Evolutionary conservation across 92 coral and sea anemone genomes (phyloP).

Genomic region (Hydrozoanthus gracilis): DNA sequence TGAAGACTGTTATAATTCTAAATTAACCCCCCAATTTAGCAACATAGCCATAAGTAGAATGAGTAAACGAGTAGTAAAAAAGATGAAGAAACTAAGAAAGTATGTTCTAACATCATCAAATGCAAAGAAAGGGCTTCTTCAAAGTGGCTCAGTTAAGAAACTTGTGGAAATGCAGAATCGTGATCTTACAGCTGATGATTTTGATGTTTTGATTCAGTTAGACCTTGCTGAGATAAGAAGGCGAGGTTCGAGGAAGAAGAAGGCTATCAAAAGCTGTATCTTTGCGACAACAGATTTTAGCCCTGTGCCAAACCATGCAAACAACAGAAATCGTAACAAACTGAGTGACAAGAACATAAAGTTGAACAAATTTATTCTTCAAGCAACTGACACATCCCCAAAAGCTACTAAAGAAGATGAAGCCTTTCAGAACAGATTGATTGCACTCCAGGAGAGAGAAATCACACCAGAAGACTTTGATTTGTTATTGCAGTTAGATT

Average conservation of each 20-base stretch:
- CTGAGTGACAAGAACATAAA: background rate
- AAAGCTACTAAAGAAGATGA: constrained; percentile 36
- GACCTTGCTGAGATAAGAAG: constrained; percentile 50
- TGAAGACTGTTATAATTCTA: background rate
- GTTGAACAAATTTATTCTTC: constrained; percentile 43
- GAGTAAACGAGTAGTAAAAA: constrained; percentile 17
- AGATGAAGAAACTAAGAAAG: constrained; percentile 23
- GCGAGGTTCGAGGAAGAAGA: constrained; percentile 17
- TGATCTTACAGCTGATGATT: constrained; percentile 91
- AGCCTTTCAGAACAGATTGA: constrained; percentile 39
- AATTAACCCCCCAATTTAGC: background rate
- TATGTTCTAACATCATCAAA: constrained; percentile 30
- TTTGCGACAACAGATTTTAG: background rate
- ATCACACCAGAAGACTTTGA: constrained; percentile 96
- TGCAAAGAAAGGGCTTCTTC: constrained; percentile 38
- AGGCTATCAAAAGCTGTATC: background rate
- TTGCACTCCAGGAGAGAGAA: constrained; percentile 80
- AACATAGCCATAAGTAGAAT: background rate
- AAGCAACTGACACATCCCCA: constrained; percentile 22
- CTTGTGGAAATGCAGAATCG: constrained; percentile 79
- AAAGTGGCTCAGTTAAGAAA: constrained; percentile 29
- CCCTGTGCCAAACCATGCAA: background rate
- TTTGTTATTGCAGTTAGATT: constrained; percentile 77
- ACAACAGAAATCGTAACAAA: background rate
- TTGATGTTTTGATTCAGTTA: constrained; percentile 77